A percentile compares a stretch with the other conserved stretches of the same genome.
phyloP scores from a whole-genome alignment of 2,113 vertebrate species.

The Smithornis capensis region DNA sequence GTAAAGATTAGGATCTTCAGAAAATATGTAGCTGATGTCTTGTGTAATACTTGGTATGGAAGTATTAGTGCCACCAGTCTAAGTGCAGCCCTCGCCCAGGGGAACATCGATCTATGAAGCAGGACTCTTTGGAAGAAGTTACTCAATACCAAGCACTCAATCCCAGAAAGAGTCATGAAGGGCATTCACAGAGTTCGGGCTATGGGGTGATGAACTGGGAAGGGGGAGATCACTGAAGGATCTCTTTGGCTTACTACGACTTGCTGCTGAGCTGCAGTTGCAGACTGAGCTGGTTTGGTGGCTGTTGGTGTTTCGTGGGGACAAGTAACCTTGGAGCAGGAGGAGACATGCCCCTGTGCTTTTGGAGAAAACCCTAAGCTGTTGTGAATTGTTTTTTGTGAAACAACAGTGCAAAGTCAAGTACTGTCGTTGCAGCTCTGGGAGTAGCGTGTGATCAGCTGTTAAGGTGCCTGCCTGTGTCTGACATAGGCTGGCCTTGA shows the following conservation, averaged over 20 bases:
- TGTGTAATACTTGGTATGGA: background rate
- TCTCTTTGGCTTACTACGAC: background rate
- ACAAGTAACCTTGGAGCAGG: background rate
- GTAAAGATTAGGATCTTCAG: constrained; percentile 11
- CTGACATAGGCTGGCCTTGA: background rate
- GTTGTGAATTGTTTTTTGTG: background rate
- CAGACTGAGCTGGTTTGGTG: background rate
- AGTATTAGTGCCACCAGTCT: background rate
- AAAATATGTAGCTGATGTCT: background rate
- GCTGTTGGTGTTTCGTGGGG: background rate
- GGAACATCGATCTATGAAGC: background rate
- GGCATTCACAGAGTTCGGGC: background rate
- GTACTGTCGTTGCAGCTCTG: background rate
- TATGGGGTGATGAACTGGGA: background rate
- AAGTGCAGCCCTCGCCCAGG: background rate
- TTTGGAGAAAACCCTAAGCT: background rate
- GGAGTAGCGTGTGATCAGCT: fast-evolving
- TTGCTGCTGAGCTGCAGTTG: background rate
- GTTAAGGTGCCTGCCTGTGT: background rate
- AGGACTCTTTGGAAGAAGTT: background rate
- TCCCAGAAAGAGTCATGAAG: background rate
- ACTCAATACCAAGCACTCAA: background rate
- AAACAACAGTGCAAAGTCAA: background rate
- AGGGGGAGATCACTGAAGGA: background rate
- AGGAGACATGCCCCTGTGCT: background rate